These are phyloP conservation scores for Drosophila bocki DNA, from an alignment of 1,140 invertebrate genomes.

Conservation along the genomic window DNA sequence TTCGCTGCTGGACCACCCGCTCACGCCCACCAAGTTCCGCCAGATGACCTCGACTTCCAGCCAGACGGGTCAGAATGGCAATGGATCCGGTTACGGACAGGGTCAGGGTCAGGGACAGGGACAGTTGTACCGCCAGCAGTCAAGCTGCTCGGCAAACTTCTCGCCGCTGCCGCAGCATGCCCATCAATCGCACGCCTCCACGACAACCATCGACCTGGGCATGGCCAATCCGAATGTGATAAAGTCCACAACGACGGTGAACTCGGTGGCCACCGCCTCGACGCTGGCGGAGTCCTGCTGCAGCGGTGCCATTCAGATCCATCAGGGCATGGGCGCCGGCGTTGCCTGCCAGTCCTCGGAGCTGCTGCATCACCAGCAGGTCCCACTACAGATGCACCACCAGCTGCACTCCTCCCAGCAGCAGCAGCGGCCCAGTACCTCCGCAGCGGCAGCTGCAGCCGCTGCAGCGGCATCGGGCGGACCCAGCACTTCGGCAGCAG, in stretches of 20 bases:
- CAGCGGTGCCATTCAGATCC: conserved; percentile 79
- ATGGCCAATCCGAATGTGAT: conserved; percentile 84
- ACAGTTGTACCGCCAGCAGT: conserved; percentile 79
- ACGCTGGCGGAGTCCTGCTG: conserved; percentile 82
- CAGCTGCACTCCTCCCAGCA: conserved; percentile 32
- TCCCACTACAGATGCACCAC: conserved; percentile 46
- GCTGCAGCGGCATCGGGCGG: conserved; percentile 47
- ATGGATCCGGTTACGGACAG: conserved; percentile 19
- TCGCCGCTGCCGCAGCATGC: conserved; percentile 79
- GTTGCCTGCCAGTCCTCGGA: conserved; percentile 76
- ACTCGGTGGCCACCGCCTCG: conserved; percentile 81
- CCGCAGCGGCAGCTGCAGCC: conserved; percentile 44
- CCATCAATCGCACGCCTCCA: conserved; percentile 81
- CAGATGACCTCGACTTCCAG: conserved; percentile 76
- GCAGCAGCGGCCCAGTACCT: conserved; percentile 43
- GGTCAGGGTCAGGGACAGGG: conserved; percentile 3
- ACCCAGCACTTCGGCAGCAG: conserved; percentile 51
- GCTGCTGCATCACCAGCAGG: conserved; percentile 54
- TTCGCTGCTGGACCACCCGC: conserved; percentile 80
- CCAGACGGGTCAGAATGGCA: conserved; percentile 72
- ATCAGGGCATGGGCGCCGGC: conserved; percentile 78
- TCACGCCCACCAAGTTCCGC: conserved; percentile 83
- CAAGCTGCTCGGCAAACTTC: conserved; percentile 81
- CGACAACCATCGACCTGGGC: conserved; percentile 77
- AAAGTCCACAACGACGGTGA: conserved; percentile 83